Evolutionary conservation across 1,140 invertebrate species (phyloP).

Genomic region (Camponotus pennsylvanicus): DNA sequence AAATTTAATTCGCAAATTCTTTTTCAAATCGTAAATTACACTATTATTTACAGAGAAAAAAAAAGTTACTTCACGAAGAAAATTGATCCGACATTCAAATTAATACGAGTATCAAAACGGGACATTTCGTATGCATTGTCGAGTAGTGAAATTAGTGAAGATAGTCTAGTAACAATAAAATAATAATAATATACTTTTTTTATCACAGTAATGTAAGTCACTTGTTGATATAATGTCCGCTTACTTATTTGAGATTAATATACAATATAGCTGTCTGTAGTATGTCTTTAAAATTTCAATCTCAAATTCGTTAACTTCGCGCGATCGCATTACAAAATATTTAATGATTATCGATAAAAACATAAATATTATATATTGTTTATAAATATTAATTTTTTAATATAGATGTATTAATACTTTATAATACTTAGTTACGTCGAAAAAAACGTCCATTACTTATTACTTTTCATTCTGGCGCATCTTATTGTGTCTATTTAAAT

Average conservation of each 20-base stretch:
- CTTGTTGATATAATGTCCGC: background rate
- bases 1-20: background rate
- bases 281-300: constrained; percentile 5
- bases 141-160: background rate
- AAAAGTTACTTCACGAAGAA: background rate
- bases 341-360: background rate
- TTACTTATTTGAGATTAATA: constrained; percentile 2
- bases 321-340: background rate
- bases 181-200: constrained; percentile 24
- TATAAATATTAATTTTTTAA: constrained; percentile 47
- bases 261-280: background rate
- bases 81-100: background rate
- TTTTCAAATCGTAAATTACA: background rate
- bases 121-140: background rate
- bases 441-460: background rate
- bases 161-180: constrained; percentile 6
- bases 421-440: background rate
- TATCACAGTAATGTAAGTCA: constrained; percentile 48
- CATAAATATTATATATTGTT: constrained; percentile 38
- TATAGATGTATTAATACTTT: background rate
- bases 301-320: background rate
- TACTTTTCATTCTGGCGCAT: background rate
- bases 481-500: background rate
- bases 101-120: background rate
- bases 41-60: background rate